Percentiles rank a stretch among this genome's conserved stretches.
Conservation (phyloP, 2,113 vertebrate genomes). For the Rhizomys pruinosus region DNA sequence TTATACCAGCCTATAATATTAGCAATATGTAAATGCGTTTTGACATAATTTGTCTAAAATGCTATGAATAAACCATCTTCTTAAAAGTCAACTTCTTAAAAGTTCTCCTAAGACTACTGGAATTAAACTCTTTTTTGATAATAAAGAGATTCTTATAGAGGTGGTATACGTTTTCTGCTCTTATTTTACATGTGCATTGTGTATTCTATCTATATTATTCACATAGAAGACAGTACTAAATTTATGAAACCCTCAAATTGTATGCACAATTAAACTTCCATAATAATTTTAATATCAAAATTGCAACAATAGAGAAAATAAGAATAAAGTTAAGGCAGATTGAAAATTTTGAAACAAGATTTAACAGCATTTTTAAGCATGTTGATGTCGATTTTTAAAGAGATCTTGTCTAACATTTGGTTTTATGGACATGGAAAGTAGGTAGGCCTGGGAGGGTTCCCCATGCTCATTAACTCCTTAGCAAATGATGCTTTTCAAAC, state of each 20-base stretch:
- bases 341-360: background rate
- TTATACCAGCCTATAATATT: background rate
- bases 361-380: background rate
- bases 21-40: constrained; percentile 30
- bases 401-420: background rate
- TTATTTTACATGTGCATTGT: background rate
- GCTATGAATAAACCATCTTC: constrained; percentile 26
- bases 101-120: constrained; percentile 22
- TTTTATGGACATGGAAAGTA: background rate
- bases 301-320: background rate
- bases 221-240: background rate
- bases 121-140: background rate
- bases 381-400: background rate
- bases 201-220: background rate
- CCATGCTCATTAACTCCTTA: background rate
- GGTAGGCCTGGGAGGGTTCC: background rate
- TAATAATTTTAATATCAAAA: background rate
- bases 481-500: background rate
- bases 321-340: background rate
- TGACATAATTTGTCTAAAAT: constrained; percentile 43
- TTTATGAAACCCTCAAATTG: background rate
- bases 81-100: constrained; percentile 44
- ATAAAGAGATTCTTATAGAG: background rate
- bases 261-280: no score
- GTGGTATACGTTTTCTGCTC: background rate